phyloP scores from a whole-genome alignment of 2,888 invertebrate genomes.

The Steinernema hermaphroditum region DNA sequence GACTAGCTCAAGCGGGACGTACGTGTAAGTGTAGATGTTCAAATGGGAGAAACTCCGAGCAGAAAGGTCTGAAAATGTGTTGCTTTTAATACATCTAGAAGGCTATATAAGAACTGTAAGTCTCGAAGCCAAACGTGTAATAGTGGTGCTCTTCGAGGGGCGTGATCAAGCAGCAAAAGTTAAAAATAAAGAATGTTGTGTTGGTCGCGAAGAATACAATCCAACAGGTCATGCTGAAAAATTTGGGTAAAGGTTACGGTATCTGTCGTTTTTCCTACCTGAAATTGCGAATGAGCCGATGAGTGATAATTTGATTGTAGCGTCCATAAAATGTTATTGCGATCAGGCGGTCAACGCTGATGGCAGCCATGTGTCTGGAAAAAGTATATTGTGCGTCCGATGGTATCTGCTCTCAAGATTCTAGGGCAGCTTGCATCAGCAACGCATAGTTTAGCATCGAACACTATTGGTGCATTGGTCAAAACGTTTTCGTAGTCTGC shows the following conservation, averaged over 20 bases:
- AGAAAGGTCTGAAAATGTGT: slow-evolving; percentile 3
- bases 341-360: slow-evolving; percentile 64
- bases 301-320: slow-evolving; percentile 60
- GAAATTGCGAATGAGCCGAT: slow-evolving; percentile 47
- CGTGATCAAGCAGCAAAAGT: slow-evolving; percentile 63
- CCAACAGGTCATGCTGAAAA: slow-evolving; percentile 59
- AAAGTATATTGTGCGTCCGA: no score
- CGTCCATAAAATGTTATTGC: slow-evolving; percentile 63
- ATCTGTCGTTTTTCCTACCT: slow-evolving; percentile 39
- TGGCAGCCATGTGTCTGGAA: slow-evolving; percentile 65
- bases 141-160: slow-evolving; percentile 58
- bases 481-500: no score
- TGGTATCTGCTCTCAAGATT: no score
- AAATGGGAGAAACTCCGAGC: slow-evolving; percentile 29
- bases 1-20: slow-evolving; percentile 62
- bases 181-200: slow-evolving; percentile 50
- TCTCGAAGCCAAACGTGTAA: slow-evolving; percentile 63
- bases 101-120: slow-evolving; percentile 27
- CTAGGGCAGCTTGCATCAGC: no score
- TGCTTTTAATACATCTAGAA: background rate
- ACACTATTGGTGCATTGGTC: no score
- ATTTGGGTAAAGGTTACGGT: background rate
- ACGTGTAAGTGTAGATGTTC: slow-evolving; percentile 61
- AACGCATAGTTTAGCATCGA: no score
- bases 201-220: slow-evolving; percentile 56